Conservation (phyloP, 1,140 invertebrate species). For the Luehdorfia chinensis region DNA sequence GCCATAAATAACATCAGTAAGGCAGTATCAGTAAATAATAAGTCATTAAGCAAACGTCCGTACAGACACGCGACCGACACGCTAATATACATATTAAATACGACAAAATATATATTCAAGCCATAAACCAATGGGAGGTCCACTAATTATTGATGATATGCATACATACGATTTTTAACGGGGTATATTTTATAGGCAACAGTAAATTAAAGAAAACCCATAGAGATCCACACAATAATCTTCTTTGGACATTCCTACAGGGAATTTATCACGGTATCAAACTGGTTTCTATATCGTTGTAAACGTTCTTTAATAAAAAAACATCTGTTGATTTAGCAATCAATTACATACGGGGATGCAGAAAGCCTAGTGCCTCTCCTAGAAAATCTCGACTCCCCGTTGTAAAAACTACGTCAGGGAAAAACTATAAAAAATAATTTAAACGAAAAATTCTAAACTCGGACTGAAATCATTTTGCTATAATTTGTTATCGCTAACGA, state of each 20-base stretch:
- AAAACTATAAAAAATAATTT: too few relatives aligned
- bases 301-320: too few relatives aligned
- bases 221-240: slow-evolving; percentile 9
- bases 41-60: slow-evolving; percentile 33
- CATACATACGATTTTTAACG: slow-evolving; percentile 45
- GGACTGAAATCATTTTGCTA: too few relatives aligned
- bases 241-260: neutral
- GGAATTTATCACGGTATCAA: slow-evolving; percentile 5
- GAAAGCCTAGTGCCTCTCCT: too few relatives aligned
- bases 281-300: slow-evolving; percentile 8
- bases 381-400: too few relatives aligned
- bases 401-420: too few relatives aligned
- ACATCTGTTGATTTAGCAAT: too few relatives aligned
- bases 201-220: slow-evolving; percentile 34
- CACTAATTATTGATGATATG: slow-evolving; percentile 63
- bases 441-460: too few relatives aligned
- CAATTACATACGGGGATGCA: too few relatives aligned
- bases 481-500: too few relatives aligned
- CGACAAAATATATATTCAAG: slow-evolving; percentile 42
- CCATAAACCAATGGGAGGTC: slow-evolving; percentile 56
- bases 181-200: slow-evolving; percentile 35
- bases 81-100: slow-evolving; percentile 48
- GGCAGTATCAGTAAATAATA: slow-evolving; percentile 40
- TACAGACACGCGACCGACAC: slow-evolving; percentile 40
- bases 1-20: slow-evolving; percentile 12